Base-by-base conservation (phyloP, 1,140 invertebrate species). In the Anoplolepis gracilipes region DNA sequence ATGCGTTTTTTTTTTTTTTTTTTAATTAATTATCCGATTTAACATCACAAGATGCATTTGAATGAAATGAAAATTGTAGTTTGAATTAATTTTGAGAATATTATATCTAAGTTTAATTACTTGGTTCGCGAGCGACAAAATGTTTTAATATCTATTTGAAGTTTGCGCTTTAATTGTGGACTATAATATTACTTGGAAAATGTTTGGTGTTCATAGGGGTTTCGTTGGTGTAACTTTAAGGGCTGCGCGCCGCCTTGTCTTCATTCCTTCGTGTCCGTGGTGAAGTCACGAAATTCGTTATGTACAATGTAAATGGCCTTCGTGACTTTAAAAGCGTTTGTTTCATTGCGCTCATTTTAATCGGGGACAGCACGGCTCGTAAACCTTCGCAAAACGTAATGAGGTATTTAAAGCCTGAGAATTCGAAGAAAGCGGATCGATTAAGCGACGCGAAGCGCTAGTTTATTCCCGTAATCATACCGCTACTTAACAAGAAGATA, bases 251-350 rank as follows among this genome's bases (percentile, higher is more conserved):
- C 85, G 85, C 85, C 85, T 86, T 73, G 78, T 72, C 85, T 86
- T 87, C 64, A 67, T 85, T 87, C 25, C 65, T 77, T 84, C 85
- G 72, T 87, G 81, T 82, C 73, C 28, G 57, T 25, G 30, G 42
- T 39, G n/a, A 42, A 86, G 87, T 88, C 87, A 88, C 87, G 87
- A 88, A 86, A 81, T 86, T 86, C 61, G 57, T 86, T 86, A 82
- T 82, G 85, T 86, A 86, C 87, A 86, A 86, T 88, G 76, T 76
- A 86, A 73, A 76, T 67, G 73, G 53, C 42, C 55, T 85, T 88
- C 85, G 87, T 89, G 87, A 88, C 87, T 86, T 39, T 33, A 73
- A 57, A 84, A 64, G 72, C 87, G 85, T 87, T 84, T 88, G 78
- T 84, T 85, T 87, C 72, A 85, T 85, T 84, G 79, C 64, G 85